Base-by-base conservation (phyloP, 2,113 vertebrate genomes). In the Eptesicus fuscus region DNA sequence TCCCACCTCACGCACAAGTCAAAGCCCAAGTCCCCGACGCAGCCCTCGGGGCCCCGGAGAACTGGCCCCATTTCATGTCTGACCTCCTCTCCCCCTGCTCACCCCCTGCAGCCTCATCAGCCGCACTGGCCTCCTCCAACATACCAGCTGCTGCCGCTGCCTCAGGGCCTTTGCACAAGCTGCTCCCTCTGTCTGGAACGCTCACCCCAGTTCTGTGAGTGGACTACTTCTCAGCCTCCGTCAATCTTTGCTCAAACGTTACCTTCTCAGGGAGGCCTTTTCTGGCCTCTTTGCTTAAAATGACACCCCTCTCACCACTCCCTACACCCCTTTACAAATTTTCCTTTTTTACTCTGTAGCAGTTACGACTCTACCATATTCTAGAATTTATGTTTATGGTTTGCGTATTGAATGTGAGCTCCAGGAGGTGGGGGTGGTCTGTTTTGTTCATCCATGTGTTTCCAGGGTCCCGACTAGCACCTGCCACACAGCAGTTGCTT, bases 81-180 rank as follows among this genome's bases (percentile, higher is more conserved):
- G 65, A 69, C 77, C 69, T 59, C 61, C 51, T 49, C 61, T 6
- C 59, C 59, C 76, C 9, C 22, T 0, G 0, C 71, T 13, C 30
- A 25, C 6, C 23, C 11, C 2, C 71, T 4, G 28, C 14, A 18
- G 23, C 74, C 13, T 32, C 53, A 9, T 22, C 8, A 47, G 51
- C 82, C 69, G n/a, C 28, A 18, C 9, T 1, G 28, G 61, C 69
- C 69, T 85, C 20, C 51, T 80, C 5, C 2, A 28, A 11, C 6
- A 35, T 4, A 12, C 14, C 17, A 79, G 37, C 78, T 18, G 30
- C 61, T 28, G 40, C 74, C 20, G 91, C 51, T 7, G 51, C 89
- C 93, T 7, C 93, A 59, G 93, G 77, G 51, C 78, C 78, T 90
- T 96, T 87, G 80, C 91, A 37, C 59, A 12, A 7, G 86, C 82